These are phyloP conservation scores for Lypha dubia DNA, from an alignment of 2,888 invertebrate genomes.

Conservation along the genomic window DNA sequence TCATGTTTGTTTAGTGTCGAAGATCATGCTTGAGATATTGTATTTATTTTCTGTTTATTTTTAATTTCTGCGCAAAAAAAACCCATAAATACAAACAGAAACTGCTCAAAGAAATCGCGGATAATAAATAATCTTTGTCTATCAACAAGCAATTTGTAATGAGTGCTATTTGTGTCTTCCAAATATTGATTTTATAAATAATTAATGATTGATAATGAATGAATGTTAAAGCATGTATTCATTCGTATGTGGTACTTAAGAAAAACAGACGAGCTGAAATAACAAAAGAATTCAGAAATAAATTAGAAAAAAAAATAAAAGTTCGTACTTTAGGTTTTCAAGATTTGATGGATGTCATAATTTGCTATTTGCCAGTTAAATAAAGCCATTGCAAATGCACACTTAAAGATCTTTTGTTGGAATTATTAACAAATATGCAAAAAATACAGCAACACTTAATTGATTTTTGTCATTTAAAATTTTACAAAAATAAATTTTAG, in stretches of 20 bases:
- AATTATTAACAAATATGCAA: slow-evolving; percentile 5
- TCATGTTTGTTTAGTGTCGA: neutral
- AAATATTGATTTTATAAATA: slow-evolving; percentile 24
- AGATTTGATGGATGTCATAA: neutral
- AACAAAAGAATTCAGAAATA: neutral
- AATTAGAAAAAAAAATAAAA: neutral
- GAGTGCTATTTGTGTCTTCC: slow-evolving; percentile 4
- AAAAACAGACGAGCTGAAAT: neutral
- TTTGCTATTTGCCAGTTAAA: neutral
- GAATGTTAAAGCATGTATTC: neutral
- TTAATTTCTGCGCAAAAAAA: neutral
- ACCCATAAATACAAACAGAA: too few relatives aligned
- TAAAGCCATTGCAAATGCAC: slow-evolving; percentile 13
- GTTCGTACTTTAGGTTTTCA: neutral
- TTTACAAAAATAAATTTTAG: slow-evolving; percentile 27
- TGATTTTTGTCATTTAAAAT: neutral
- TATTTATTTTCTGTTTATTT: neutral
- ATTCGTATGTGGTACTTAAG: neutral
- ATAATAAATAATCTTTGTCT: neutral
- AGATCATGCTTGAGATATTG: slow-evolving; percentile 14
- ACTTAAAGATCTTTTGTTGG: neutral
- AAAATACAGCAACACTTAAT: neutral
- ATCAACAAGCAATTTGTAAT: neutral
- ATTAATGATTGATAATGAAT: slow-evolving; percentile 4
- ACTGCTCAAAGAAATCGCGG: neutral